Percentiles rank a stretch among this genome's conserved stretches.
Conservation (phyloP, 2,888 invertebrate genomes). For the Folsomia manolachei region DNA sequence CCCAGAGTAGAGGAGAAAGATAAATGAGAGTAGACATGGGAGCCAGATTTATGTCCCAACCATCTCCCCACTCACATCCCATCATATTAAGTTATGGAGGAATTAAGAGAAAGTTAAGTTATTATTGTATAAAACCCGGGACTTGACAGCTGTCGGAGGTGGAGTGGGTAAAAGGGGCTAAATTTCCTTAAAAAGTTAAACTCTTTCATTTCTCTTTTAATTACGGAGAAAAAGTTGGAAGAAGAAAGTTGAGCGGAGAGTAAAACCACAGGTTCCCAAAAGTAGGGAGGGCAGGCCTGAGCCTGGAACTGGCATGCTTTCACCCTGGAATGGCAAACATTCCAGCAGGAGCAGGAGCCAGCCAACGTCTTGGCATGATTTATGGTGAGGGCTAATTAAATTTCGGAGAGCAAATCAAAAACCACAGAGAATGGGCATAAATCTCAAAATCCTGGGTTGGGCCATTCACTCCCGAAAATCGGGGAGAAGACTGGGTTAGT, state of each 20-base stretch:
- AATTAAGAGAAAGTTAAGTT: not conserved
- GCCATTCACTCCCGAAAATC: too few relatives aligned
- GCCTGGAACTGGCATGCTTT: too few relatives aligned
- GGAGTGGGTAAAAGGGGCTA: not conserved
- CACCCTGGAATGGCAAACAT: too few relatives aligned
- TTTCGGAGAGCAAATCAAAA: slow-evolving; percentile 44
- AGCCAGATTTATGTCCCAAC: not conserved
- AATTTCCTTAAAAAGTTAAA: not conserved
- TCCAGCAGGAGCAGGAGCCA: too few relatives aligned
- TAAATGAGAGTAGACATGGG: not conserved
- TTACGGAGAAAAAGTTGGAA: not conserved
- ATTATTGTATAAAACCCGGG: too few relatives aligned
- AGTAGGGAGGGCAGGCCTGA: too few relatives aligned
- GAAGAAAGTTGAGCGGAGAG: not conserved
- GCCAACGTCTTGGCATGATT: slow-evolving; percentile 32
- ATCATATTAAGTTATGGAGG: not conserved
- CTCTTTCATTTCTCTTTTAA: not conserved
- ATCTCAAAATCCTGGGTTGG: slow-evolving; percentile 28
- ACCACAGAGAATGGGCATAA: slow-evolving; percentile 38
- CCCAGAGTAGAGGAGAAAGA: not conserved
- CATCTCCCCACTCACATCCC: not conserved
- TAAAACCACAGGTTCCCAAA: not conserved
- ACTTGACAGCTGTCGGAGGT: not conserved
- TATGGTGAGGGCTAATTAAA: slow-evolving; percentile 46
- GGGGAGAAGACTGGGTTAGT: too few relatives aligned